Conservation (phyloP, 2,113 vertebrate species). For the Eonycteris spelaea region DNA sequence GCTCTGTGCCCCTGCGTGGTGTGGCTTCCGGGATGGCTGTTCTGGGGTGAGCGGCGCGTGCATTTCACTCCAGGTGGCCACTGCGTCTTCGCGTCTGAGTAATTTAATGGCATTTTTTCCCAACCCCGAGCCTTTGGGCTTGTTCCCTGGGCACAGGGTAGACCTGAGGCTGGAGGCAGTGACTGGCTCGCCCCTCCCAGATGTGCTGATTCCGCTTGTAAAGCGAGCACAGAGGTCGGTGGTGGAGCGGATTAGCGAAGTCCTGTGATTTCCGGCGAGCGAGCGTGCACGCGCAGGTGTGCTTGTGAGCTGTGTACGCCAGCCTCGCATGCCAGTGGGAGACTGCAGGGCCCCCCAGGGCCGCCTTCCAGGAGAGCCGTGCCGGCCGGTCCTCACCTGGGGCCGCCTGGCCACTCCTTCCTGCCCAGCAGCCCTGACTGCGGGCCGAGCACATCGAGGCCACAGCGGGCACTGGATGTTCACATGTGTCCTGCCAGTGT, state of each 20-base stretch:
- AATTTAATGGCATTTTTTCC: too few species aligned
- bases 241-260: not conserved
- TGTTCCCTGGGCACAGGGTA: not conserved
- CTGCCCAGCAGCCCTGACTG: not conserved
- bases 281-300: not conserved
- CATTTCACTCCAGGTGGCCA: not conserved
- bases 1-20: not conserved
- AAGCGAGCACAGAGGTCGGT: not conserved
- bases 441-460: fast-evolving
- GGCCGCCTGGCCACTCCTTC: not conserved
- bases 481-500: fast-evolving
- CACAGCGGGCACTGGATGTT: not conserved
- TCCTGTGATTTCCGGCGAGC: fast-evolving
- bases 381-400: not conserved
- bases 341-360: fast-evolving
- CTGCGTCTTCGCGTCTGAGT: not conserved
- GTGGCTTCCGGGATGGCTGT: not conserved
- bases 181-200: not conserved
- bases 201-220: fast-evolving
- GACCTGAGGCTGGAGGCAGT: not conserved
- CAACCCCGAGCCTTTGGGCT: not conserved
- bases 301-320: fast-evolving
- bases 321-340: not conserved
- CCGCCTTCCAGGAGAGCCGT: not conserved
- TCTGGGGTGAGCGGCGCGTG: not conserved